These are phyloP conservation scores for Agonum fuliginosum DNA, from an alignment of 2,888 invertebrate species.

Conservation along the genomic window DNA sequence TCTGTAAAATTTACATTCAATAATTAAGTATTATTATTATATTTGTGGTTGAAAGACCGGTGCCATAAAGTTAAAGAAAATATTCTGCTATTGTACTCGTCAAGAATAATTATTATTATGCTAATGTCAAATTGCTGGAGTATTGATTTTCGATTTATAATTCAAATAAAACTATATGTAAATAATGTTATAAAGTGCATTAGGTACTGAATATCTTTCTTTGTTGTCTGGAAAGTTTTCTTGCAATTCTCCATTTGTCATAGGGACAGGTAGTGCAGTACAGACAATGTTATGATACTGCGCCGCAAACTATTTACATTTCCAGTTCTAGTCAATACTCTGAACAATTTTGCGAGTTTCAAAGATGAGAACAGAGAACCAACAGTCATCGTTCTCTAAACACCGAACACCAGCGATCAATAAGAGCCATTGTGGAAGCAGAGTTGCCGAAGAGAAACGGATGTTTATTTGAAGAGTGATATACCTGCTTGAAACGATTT, in stretches of 20 bases:
- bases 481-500: slow-evolving; percentile 50
- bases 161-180: too few relatives aligned
- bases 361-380: background rate
- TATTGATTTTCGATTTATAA: too few relatives aligned
- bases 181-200: too few relatives aligned
- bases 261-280: too few relatives aligned
- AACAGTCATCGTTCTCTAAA: slow-evolving; percentile 37
- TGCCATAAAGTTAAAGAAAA: too few relatives aligned
- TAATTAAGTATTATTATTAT: too few relatives aligned
- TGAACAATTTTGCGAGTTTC: slow-evolving; percentile 23
- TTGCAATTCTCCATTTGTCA: slow-evolving; percentile 9
- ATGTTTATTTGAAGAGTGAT: slow-evolving; percentile 54
- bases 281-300: slow-evolving; percentile 6
- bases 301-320: slow-evolving; percentile 42
- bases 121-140: too few relatives aligned
- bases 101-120: too few relatives aligned
- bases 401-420: slow-evolving; percentile 28
- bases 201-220: too few relatives aligned
- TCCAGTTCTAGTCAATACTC: slow-evolving; percentile 39
- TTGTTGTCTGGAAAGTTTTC: slow-evolving; percentile 5
- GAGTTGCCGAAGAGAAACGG: slow-evolving; percentile 30
- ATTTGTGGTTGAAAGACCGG: too few relatives aligned
- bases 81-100: too few relatives aligned
- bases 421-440: slow-evolving; percentile 23
- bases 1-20: too few relatives aligned